Evolutionary conservation across 2,797 vertebrate genomes (phyloP).

Genomic region (Crotalus adamanteus): DNA sequence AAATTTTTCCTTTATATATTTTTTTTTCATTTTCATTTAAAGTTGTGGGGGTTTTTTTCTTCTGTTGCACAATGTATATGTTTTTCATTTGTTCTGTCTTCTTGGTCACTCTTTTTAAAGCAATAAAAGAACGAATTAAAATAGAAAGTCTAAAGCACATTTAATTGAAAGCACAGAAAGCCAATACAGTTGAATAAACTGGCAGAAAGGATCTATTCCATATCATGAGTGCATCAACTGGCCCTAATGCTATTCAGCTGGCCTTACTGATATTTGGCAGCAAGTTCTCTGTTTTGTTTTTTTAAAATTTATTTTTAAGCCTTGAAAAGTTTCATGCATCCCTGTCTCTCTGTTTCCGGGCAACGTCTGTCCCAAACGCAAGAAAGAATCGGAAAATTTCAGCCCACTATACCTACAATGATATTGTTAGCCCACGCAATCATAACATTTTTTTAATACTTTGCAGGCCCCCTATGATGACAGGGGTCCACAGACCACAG

Average conservation of each 20-base stretch:
- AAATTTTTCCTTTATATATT: background rate
- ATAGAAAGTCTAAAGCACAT: background rate
- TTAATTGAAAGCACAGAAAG: background rate
- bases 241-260: background rate
- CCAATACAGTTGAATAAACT: too few relatives aligned
- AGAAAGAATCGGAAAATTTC: background rate
- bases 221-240: background rate
- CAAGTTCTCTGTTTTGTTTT: too few relatives aligned
- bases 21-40: background rate
- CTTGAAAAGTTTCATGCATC: background rate
- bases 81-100: background rate
- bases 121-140: background rate
- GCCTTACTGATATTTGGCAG: background rate
- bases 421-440: background rate
- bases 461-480: background rate
- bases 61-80: background rate
- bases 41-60: background rate
- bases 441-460: background rate
- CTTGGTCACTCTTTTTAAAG: background rate
- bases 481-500: background rate
- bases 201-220: background rate
- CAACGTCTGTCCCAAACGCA: background rate
- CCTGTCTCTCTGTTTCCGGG: background rate
- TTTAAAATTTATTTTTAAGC: background rate
- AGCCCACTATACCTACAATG: background rate